phyloP scores from a whole-genome alignment of 2,888 invertebrate genomes.

The Anthophora plumipes region DNA sequence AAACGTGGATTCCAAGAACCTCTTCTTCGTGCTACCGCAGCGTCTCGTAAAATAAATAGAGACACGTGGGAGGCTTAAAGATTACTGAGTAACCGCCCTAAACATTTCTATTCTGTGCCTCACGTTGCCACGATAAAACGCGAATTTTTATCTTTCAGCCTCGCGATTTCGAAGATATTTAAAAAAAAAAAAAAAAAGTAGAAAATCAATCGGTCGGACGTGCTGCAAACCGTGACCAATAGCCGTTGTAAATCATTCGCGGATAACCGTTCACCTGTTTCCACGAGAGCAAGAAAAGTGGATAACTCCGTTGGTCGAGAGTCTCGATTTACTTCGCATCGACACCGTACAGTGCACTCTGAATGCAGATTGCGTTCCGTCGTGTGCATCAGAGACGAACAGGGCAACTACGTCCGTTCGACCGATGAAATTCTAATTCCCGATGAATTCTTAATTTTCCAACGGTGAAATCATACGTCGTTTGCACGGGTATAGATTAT shows the following conservation, averaged over 20 bases:
- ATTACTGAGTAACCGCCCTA: not conserved
- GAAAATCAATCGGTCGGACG: constrained; percentile 32
- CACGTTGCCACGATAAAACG: constrained; percentile 41
- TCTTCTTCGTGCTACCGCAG: not conserved
- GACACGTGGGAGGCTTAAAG: not conserved
- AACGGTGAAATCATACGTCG: not conserved
- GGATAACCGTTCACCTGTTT: constrained; percentile 13
- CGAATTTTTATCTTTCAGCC: constrained; percentile 20
- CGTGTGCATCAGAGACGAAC: not conserved
- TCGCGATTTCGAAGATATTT: constrained; percentile 5
- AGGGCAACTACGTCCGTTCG: no score
- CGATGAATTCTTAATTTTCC: constrained; percentile 6
- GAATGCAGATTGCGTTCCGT: constrained; percentile 6
- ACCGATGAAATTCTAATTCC: constrained; percentile 2
- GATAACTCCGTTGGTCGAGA: not conserved
- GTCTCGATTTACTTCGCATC: not conserved
- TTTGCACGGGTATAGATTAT: not conserved
- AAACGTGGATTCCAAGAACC: not conserved
- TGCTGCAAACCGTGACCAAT: not conserved
- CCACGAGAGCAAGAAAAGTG: not conserved
- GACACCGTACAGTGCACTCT: not conserved
- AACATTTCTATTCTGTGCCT: constrained; percentile 24
- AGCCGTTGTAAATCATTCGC: constrained; percentile 24
- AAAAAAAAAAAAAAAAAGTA: constrained; percentile 35
- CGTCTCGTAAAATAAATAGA: constrained; percentile 8